Evolutionary conservation across 2,888 invertebrate genomes (phyloP).

Genomic region (Toxonevra muliebris): DNA sequence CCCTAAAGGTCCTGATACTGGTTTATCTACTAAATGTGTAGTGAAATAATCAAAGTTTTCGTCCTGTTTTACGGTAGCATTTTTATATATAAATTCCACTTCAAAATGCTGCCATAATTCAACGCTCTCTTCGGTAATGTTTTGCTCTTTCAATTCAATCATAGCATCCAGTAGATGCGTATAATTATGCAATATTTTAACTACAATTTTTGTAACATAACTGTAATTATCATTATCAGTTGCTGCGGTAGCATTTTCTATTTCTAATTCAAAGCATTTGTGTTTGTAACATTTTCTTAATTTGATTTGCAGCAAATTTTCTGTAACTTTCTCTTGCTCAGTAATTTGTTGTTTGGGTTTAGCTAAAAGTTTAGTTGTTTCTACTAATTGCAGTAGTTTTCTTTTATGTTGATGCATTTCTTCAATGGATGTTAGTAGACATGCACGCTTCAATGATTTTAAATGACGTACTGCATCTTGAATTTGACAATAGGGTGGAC

Average conservation of each 20-base stretch:
- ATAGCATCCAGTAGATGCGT: slow-evolving; percentile 43
- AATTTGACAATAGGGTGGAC: slow-evolving; percentile 51
- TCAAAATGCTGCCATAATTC: slow-evolving; percentile 50
- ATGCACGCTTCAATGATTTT: slow-evolving; percentile 42
- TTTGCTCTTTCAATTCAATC: slow-evolving; percentile 31
- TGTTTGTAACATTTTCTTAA: slow-evolving; percentile 6
- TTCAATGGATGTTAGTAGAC: slow-evolving; percentile 41
- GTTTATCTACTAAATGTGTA: not conserved
- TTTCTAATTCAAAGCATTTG: not conserved
- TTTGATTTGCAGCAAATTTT: not conserved
- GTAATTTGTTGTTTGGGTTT: slow-evolving; percentile 37
- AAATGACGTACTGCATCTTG: slow-evolving; percentile 54
- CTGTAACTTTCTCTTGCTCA: slow-evolving; percentile 32
- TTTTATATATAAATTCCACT: slow-evolving; percentile 44
- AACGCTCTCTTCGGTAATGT: slow-evolving; percentile 9
- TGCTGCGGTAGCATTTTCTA: slow-evolving; percentile 3
- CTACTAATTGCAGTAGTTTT: slow-evolving; percentile 42
- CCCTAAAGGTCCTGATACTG: slow-evolving; percentile 57
- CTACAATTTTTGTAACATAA: slow-evolving; percentile 28
- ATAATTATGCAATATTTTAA: slow-evolving; percentile 48
- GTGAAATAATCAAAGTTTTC: slow-evolving; percentile 10
- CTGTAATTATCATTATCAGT: too few species aligned
- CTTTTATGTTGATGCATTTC: slow-evolving; percentile 42
- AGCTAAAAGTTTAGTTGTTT: slow-evolving; percentile 40
- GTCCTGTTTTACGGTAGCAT: slow-evolving; percentile 18